These are phyloP conservation scores for Stenurella melanura DNA, from an alignment of 2,888 invertebrate genomes.

Conservation along the genomic window DNA sequence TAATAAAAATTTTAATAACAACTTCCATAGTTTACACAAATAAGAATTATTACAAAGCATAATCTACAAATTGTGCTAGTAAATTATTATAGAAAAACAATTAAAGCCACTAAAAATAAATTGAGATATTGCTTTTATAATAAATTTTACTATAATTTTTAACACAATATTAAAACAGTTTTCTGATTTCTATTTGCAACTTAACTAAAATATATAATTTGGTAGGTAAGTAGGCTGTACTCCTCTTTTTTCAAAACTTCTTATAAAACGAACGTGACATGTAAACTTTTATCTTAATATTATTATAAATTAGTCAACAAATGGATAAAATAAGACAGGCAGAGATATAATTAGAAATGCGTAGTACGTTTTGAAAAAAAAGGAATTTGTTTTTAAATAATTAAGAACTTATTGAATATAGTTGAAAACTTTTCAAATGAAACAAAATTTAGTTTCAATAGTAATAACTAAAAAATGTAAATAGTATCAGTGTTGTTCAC, in stretches of 20 bases:
- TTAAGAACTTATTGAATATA: neutral
- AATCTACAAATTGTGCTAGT: conserved; percentile 40
- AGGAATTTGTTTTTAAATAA: conserved; percentile 1
- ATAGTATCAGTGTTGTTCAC: conserved; percentile 40
- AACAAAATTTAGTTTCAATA: conserved; percentile 17
- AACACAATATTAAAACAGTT: conserved; percentile 16
- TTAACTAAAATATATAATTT: conserved; percentile 21
- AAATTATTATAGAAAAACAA: conserved; percentile 39
- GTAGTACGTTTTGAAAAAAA: conserved; percentile 11
- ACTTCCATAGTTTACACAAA: conserved; percentile 42
- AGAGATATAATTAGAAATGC: neutral
- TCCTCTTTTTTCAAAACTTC: conserved; percentile 18
- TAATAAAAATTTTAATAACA: conserved; percentile 48
- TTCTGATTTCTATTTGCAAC: conserved; percentile 36
- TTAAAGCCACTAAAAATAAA: conserved; percentile 39
- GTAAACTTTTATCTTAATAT: conserved; percentile 17
- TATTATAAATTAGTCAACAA: conserved; percentile 20
- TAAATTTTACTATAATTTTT: conserved; percentile 32
- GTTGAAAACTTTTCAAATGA: conserved; percentile 9
- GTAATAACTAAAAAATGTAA: conserved; percentile 40
- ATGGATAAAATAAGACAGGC: conserved; percentile 8
- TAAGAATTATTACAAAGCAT: conserved; percentile 38
- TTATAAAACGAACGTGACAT: neutral
- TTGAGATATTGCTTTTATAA: conserved; percentile 39
- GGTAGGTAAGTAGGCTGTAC: neutral